Base-by-base conservation (phyloP, 2,888 invertebrate species). In the Phyllotreta cruciferae region DNA sequence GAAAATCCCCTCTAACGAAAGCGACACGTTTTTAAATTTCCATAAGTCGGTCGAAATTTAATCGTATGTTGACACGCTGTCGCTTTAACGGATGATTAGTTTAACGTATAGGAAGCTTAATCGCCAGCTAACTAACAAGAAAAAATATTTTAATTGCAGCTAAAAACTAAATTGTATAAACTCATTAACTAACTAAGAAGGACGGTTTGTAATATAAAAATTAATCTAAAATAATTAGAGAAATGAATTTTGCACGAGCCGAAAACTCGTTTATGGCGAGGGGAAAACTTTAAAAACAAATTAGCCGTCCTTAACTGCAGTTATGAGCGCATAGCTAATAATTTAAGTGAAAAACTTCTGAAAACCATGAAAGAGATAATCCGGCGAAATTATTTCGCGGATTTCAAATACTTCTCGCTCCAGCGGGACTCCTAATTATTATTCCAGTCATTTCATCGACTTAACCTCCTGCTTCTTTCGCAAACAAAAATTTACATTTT, bases 301-400 rank as follows among this genome's bases (percentile, higher is more conserved):
- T 24, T 24, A 57, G 14, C 35, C 35, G n/a, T 55, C 55, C 35
- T 57, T 36, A 67, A 66, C 67, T 63, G 63, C 63, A 67, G 55
- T 66, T 63, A 41, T 10, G 34, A 50, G 50, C 55, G 62, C 45
- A 50, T n/a, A 49, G 56, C 56, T 56, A 58, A 65, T 65, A 62
- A 65, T 67, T 64, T 61, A 65, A 66, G 64, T 63, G 66, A 68
- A 66, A 68, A 70, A 69, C 66, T 70, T 70, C 66, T 14, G 55
- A 65, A 67, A 64, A 60, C 61, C 66, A 58, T 55, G 56, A 63
- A 64, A 64, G 63, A 66, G 68, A 70, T 68, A 66, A 67, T 63
- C 66, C 60, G 6, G 42, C 60, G 55, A 68, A 67, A 67, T 58
- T 64, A 64, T 70, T 66, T 63, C 57, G 50, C 63, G 38, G 60